Percentiles rank a stretch among this genome's conserved stretches.
Evolutionary conservation across 2,797 vertebrate species (phyloP).

Genomic region (Mionectes olivaceus): DNA sequence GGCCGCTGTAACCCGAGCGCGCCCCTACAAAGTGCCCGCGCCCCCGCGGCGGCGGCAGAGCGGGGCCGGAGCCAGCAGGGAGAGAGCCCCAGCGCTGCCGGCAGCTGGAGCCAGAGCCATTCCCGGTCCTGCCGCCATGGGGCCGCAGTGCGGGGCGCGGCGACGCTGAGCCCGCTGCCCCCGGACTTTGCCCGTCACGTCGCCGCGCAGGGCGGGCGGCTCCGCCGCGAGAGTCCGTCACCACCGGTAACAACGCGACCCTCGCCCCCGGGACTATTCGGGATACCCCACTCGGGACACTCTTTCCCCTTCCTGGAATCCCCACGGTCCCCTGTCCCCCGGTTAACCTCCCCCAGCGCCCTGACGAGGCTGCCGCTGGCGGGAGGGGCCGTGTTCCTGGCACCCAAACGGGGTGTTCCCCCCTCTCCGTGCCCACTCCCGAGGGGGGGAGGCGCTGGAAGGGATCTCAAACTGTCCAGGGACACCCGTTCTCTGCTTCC

Average conservation of each 20-base stretch:
- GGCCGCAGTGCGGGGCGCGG: background rate
- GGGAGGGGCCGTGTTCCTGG: background rate
- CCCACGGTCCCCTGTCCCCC: too few species aligned
- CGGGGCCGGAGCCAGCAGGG: background rate
- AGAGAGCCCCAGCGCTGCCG: background rate
- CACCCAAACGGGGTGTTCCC: background rate
- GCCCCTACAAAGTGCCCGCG: constrained; percentile 39
- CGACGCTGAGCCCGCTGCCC: background rate
- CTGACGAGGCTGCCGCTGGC: background rate
- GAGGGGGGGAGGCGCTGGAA: background rate
- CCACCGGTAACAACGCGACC: constrained; percentile 17
- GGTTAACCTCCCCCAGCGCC: background rate
- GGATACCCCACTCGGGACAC: background rate
- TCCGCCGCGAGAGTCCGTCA: constrained; percentile 5
- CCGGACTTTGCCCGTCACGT: constrained; percentile 42
- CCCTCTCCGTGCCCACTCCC: background rate
- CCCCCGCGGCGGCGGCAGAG: background rate
- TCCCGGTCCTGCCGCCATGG: constrained; percentile 5
- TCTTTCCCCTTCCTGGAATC: background rate
- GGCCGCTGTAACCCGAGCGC: constrained; percentile 48
- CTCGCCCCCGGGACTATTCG: background rate
- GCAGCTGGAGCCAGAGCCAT: background rate
- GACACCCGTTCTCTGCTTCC: background rate
- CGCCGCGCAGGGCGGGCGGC: background rate
- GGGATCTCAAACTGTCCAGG: background rate